These are phyloP conservation scores for Drusus annulatus DNA, from an alignment of 1,140 invertebrate species.

Conservation along the genomic window DNA sequence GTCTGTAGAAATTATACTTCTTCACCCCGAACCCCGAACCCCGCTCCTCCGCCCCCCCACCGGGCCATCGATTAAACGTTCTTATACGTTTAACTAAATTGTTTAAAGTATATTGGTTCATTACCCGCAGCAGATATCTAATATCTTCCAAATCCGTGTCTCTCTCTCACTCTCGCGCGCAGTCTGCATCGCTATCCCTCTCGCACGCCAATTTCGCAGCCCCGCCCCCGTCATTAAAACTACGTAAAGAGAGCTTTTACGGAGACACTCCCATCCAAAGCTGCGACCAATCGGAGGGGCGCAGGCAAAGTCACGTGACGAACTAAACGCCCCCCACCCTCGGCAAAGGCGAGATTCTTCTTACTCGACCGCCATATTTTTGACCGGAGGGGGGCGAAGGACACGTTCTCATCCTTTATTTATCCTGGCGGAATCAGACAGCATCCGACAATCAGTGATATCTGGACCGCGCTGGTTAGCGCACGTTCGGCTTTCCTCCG, in stretches of 20 bases:
- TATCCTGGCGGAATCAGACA: constrained; percentile 49
- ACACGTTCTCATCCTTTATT: constrained; percentile 52
- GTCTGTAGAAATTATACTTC: not conserved
- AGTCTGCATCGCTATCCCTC: not conserved
- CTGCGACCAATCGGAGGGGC: constrained; percentile 44
- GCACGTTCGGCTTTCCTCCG: constrained; percentile 16
- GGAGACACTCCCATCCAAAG: constrained; percentile 35
- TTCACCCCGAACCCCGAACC: not conserved
- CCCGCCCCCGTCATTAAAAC: constrained; percentile 54
- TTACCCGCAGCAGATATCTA: constrained; percentile 43
- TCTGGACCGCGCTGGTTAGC: not conserved
- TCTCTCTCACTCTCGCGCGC: constrained; percentile 8
- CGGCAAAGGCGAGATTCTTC: constrained; percentile 13
- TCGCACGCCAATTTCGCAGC: constrained; percentile 32
- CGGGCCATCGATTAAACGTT: constrained; percentile 58
- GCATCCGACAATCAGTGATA: constrained; percentile 46
- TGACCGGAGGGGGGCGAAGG: constrained; percentile 37
- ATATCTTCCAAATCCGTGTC: constrained; percentile 1
- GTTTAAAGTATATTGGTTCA: constrained; percentile 58
- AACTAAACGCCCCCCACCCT: constrained; percentile 9
- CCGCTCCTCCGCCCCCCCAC: constrained; percentile 2
- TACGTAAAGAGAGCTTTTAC: constrained; percentile 49
- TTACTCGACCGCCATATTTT: constrained; percentile 50
- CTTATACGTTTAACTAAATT: constrained; percentile 60
- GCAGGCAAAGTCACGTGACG: constrained; percentile 8